Conservation (phyloP, 2,113 vertebrate species). For the Deroptyus accipitrinus region DNA sequence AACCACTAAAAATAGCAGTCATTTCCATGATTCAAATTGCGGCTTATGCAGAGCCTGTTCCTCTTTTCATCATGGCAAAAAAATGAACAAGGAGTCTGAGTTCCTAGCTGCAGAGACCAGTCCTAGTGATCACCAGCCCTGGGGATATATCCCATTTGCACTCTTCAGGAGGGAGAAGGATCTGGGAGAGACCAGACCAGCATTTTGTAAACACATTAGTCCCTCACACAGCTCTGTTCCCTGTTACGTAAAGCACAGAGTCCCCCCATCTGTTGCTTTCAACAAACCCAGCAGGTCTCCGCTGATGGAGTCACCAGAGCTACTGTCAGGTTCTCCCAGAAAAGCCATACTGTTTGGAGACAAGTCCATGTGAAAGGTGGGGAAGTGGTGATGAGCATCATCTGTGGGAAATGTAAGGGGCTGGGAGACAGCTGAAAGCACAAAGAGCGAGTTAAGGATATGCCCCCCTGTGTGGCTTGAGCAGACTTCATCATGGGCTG, state of each 20-base stretch:
- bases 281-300: background rate
- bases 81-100: fast-evolving
- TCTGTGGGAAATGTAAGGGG: background rate
- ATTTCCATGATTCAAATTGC: background rate
- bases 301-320: background rate
- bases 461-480: background rate
- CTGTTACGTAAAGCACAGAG: background rate
- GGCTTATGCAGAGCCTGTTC: background rate
- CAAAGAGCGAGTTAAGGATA: background rate
- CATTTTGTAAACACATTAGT: background rate
- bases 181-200: background rate
- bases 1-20: background rate
- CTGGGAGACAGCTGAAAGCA: background rate
- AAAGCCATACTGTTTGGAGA: background rate
- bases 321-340: background rate
- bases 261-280: background rate
- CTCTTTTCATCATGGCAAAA: background rate
- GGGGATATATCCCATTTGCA: background rate
- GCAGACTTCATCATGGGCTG: background rate
- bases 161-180: background rate
- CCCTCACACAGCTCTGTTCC: background rate
- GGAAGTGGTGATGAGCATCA: background rate
- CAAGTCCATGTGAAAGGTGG: background rate
- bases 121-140: background rate
- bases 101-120: background rate